phyloP scores from a whole-genome alignment of 30 jellyfish, hydroid and myxozoan genomes.

The Sanderia malayensis region DNA sequence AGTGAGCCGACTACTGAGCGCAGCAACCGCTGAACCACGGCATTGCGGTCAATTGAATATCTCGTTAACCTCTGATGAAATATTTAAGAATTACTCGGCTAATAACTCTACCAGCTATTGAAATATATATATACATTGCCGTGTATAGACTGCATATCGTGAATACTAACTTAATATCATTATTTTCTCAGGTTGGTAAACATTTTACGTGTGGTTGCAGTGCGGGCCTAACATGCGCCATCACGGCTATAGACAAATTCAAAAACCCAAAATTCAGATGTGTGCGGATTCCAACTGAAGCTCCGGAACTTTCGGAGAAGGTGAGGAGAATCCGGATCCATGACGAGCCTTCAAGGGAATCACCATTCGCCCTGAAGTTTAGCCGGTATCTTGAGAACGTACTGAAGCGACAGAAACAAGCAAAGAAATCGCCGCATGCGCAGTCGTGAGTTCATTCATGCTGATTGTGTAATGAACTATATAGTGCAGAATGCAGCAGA shows the following conservation, averaged over 20 bases:
- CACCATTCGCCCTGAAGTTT: slow-evolving; percentile 36
- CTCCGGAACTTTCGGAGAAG: slow-evolving; percentile 60
- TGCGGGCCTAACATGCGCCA: slow-evolving; percentile 75
- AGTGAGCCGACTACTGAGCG: too few relatives aligned
- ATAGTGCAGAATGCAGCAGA: too few relatives aligned
- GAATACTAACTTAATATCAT: too few relatives aligned
- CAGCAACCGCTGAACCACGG: too few relatives aligned
- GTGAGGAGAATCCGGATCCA: slow-evolving; percentile 10
- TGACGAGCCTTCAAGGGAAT: slow-evolving; percentile 31
- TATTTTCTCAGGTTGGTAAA: slow-evolving; percentile 45
- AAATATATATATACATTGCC: too few relatives aligned
- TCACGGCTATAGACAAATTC: slow-evolving; percentile 55
- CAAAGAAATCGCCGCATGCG: background rate
- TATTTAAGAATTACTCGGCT: too few relatives aligned
- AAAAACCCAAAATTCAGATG: slow-evolving; percentile 71
- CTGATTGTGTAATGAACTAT: too few relatives aligned
- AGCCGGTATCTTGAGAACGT: slow-evolving; percentile 31
- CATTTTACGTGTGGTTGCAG: slow-evolving; percentile 74
- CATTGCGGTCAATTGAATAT: too few relatives aligned
- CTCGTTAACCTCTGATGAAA: too few relatives aligned
- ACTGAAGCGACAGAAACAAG: slow-evolving; percentile 32
- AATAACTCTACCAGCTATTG: too few relatives aligned
- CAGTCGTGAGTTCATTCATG: background rate
- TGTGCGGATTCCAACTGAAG: slow-evolving; percentile 73
- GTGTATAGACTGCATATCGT: too few relatives aligned